These are phyloP conservation scores for Leistus spinibarbis DNA, from an alignment of 2,888 invertebrate genomes.

Conservation along the genomic window DNA sequence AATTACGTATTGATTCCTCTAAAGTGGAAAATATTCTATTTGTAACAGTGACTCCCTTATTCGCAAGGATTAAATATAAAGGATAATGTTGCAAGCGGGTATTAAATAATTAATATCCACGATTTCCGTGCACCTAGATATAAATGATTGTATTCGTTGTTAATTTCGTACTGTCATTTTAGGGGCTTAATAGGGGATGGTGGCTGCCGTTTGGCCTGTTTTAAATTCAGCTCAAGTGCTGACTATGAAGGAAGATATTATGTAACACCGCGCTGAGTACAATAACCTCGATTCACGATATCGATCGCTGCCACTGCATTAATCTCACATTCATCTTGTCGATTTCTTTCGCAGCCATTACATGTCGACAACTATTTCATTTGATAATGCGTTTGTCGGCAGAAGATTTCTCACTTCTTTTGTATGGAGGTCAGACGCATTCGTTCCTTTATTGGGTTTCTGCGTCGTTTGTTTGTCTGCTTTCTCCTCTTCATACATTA, in stretches of 20 bases:
- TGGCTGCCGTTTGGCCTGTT: not conserved
- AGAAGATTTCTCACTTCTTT: not conserved
- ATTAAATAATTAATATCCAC: not conserved
- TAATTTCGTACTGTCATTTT: too few species aligned
- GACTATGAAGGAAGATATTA: not conserved
- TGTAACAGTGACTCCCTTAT: too few species aligned
- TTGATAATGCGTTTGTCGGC: not conserved
- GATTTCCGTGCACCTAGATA: not conserved
- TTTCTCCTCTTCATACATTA: not conserved
- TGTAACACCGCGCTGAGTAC: not conserved
- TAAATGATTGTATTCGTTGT: not conserved
- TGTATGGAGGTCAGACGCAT: not conserved
- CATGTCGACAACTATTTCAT: not conserved
- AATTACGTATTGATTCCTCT: too few species aligned
- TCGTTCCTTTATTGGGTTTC: not conserved
- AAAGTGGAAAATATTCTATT: too few species aligned
- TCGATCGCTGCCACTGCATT: not conserved
- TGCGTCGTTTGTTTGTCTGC: not conserved
- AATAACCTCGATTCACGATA: not conserved
- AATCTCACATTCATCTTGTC: not conserved
- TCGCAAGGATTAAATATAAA: not conserved
- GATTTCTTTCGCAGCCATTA: not conserved
- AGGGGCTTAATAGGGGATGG: not conserved
- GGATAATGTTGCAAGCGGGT: not conserved
- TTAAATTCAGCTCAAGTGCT: not conserved